phyloP scores from a whole-genome alignment of 2,797 vertebrate genomes.

The Microcaecilia unicolor region DNA sequence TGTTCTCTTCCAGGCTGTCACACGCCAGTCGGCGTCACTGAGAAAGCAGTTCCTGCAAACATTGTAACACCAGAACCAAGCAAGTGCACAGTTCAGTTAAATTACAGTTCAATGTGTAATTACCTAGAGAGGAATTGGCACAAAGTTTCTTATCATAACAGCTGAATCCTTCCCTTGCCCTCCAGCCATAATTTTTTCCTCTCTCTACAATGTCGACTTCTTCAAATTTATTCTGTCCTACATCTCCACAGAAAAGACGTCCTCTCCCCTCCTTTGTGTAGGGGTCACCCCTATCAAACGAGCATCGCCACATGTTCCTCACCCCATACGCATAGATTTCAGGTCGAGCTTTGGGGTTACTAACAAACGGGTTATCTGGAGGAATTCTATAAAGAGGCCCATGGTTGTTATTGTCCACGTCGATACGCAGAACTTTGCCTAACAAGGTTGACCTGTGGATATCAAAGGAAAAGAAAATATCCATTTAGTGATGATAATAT shows the following conservation, averaged over 20 bases:
- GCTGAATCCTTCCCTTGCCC: constrained; percentile 86
- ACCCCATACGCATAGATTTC: constrained; percentile 84
- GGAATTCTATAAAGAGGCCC: constrained; percentile 79
- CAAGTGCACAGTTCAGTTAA: neutral
- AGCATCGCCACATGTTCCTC: constrained; percentile 96
- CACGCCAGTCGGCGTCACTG: too few relatives aligned
- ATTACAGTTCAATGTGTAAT: neutral
- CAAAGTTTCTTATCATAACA: constrained; percentile 92
- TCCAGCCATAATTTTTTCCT: constrained; percentile 89
- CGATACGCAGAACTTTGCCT: constrained; percentile 87
- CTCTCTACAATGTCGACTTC: constrained; percentile 85
- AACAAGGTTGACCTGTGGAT: constrained; percentile 71
- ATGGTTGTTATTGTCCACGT: constrained; percentile 68
- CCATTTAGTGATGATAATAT: too few relatives aligned
- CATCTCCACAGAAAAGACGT: constrained; percentile 87
- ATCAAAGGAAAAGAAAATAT: neutral
- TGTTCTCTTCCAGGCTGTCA: too few relatives aligned
- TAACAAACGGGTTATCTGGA: constrained; percentile 77
- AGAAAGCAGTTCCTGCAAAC: too few relatives aligned
- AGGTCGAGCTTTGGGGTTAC: constrained; percentile 60
- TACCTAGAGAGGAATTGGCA: constrained; percentile 80
- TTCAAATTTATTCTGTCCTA: constrained; percentile 91
- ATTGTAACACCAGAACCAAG: too few relatives aligned
- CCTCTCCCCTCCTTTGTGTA: constrained; percentile 71
- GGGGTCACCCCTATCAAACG: constrained; percentile 79